Conservation (phyloP, 1,140 invertebrate species). For the Scaptomyza pallida region DNA sequence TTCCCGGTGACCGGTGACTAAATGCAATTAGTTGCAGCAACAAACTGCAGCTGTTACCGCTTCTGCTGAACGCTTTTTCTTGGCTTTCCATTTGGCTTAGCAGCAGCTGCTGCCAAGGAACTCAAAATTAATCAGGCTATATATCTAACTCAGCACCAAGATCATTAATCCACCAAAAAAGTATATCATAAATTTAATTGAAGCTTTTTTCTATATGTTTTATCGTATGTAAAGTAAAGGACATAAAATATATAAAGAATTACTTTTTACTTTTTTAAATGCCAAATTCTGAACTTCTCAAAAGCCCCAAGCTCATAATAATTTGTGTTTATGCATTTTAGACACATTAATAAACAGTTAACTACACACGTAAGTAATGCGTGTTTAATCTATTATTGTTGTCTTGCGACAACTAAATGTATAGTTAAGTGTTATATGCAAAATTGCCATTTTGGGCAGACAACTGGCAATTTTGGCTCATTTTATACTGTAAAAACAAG, state of each 20-base stretch:
- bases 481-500: not conserved
- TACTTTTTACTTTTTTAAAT: too few relatives aligned
- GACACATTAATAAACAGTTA: not conserved
- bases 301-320: not conserved
- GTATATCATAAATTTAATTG: not conserved
- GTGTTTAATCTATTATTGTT: conserved; percentile 15
- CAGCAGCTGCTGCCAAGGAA: conserved; percentile 51
- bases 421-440: not conserved
- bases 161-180: not conserved
- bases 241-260: too few relatives aligned
- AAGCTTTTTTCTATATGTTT: too few relatives aligned
- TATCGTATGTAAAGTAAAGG: too few relatives aligned
- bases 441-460: conserved; percentile 47
- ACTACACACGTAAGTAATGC: not conserved
- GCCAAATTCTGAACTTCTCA: not conserved
- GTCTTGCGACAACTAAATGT: not conserved
- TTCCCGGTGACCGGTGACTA: conserved; percentile 65
- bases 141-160: conserved; percentile 35
- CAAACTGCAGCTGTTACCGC: conserved; percentile 72
- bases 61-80: conserved; percentile 24
- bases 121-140: conserved; percentile 60
- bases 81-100: conserved; percentile 72
- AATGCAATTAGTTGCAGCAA: conserved; percentile 82
- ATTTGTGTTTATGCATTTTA: too few relatives aligned
- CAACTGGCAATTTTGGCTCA: conserved; percentile 28